Conservation (phyloP, 2,113 vertebrate genomes). For the Sander lucioperca region DNA sequence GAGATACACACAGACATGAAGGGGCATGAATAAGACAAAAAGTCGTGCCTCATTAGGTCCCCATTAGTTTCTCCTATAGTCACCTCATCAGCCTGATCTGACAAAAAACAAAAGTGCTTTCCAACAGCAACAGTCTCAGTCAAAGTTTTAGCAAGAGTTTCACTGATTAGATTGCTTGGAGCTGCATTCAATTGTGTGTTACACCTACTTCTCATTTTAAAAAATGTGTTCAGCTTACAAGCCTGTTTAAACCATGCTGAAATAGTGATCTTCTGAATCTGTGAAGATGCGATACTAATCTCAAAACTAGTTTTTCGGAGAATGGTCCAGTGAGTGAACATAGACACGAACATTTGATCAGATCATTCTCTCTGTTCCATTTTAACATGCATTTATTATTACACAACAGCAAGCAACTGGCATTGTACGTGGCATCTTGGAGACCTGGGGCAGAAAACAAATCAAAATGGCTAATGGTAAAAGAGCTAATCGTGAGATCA, state of each 20-base stretch:
- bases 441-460: not conserved
- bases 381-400: not conserved
- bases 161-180: conserved; percentile 29
- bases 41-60: conserved; percentile 26
- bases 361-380: not conserved
- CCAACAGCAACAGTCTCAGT: not conserved
- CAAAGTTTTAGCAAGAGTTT: conserved; percentile 15
- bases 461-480: not conserved
- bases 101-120: conserved; percentile 10
- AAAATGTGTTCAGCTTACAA: not conserved
- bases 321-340: not conserved
- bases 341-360: not conserved
- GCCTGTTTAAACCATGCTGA: not conserved
- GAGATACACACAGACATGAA: conserved; percentile 7
- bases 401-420: not conserved
- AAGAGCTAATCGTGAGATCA: not conserved
- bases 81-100: conserved; percentile 10
- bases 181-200: not conserved
- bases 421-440: not conserved
- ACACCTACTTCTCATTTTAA: conserved; percentile 6
- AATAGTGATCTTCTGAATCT: not conserved
- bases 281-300: not conserved
- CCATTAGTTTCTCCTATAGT: not conserved
- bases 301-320: not conserved
- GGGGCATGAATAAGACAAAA: conserved; percentile 19